Evolutionary conservation across 2,888 invertebrate genomes (phyloP).

Genomic region (Ophraella communa): DNA sequence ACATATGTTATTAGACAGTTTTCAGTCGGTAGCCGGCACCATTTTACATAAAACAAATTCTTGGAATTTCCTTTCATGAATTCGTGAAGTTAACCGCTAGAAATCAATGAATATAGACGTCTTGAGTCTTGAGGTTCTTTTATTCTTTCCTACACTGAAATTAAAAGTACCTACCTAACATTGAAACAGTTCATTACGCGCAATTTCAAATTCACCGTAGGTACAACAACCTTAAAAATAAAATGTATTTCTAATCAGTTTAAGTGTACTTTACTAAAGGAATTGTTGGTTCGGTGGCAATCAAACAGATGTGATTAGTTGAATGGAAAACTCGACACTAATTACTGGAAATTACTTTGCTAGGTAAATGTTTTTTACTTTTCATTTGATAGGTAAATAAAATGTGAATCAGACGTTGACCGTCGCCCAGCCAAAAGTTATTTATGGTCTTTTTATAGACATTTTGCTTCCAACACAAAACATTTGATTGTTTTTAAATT

Average conservation of each 20-base stretch:
- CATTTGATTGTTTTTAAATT: too few relatives aligned
- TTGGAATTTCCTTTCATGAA: too few relatives aligned
- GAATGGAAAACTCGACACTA: background rate
- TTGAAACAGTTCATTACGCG: background rate
- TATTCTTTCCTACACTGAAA: too few relatives aligned
- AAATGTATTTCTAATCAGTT: background rate
- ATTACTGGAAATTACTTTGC: background rate
- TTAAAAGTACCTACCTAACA: slow-evolving; percentile 1
- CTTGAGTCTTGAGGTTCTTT: too few relatives aligned
- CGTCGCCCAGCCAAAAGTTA: background rate
- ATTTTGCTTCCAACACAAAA: background rate
- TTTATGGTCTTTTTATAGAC: background rate
- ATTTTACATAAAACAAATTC: too few relatives aligned
- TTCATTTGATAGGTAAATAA: background rate
- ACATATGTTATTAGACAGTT: too few relatives aligned
- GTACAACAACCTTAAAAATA: background rate
- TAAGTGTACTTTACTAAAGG: background rate
- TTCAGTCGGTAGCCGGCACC: too few relatives aligned
- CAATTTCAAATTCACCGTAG: background rate
- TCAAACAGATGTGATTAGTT: background rate
- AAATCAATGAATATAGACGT: too few relatives aligned
- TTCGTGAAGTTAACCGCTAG: too few relatives aligned
- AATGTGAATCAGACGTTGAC: background rate
- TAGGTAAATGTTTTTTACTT: background rate
- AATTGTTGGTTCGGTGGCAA: background rate